Conservation (phyloP, 2,888 invertebrate species). For the Clepsis dumicolana region DNA sequence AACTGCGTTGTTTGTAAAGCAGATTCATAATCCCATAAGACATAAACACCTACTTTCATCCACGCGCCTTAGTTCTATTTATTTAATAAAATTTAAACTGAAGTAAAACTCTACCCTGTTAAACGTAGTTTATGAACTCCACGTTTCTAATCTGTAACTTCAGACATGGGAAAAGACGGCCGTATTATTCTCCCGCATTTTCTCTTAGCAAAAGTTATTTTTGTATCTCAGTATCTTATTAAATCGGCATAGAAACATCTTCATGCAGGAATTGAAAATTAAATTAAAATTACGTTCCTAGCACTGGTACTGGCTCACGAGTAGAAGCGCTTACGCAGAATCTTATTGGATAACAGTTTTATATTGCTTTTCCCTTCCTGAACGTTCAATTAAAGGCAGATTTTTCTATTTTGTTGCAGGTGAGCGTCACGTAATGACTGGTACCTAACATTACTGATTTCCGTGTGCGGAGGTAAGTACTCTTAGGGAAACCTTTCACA, state of each 20-base stretch:
- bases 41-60: too few species aligned
- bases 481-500: constrained; percentile 1
- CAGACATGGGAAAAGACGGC: neutral
- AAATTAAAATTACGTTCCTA: too few species aligned
- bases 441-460: constrained; percentile 39
- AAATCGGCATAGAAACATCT: too few species aligned
- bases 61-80: too few species aligned
- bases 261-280: too few species aligned
- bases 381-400: neutral
- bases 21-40: too few species aligned
- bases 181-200: neutral
- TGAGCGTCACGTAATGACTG: constrained; percentile 42
- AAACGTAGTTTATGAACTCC: neutral
- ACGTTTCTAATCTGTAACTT: neutral
- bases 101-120: neutral
- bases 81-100: too few species aligned
- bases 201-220: neutral
- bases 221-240: neutral
- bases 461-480: constrained; percentile 36
- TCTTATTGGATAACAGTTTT: too few species aligned
- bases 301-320: too few species aligned
- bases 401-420: constrained; percentile 32
- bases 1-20: too few species aligned
- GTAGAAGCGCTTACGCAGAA: too few species aligned
- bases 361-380: neutral